Percentiles rank a stretch among this genome's conserved stretches.
phyloP scores from a whole-genome alignment of 2,797 vertebrate genomes.

The Pangasius djambal region DNA sequence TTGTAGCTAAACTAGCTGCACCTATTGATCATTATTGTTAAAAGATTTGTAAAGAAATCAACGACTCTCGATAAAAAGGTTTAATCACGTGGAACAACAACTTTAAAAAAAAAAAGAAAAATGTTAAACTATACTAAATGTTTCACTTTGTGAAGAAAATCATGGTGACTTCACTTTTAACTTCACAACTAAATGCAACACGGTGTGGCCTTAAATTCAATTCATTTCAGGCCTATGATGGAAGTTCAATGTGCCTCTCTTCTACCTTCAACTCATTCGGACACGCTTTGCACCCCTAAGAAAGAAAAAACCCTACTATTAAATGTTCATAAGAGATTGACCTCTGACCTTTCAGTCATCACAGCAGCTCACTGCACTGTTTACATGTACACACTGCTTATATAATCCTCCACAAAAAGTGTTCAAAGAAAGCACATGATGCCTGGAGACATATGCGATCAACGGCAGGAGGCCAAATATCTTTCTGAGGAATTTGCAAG shows the following conservation, averaged over 20 bases:
- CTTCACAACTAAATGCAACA: neutral
- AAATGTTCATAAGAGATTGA: neutral
- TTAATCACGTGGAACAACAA: neutral
- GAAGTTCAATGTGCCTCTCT: neutral
- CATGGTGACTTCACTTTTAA: neutral
- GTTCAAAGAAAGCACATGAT: slow-evolving; percentile 58
- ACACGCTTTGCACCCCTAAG: neutral
- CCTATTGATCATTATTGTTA: neutral
- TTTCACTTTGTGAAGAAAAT: neutral
- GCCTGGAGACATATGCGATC: slow-evolving; percentile 59
- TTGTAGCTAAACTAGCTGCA: slow-evolving; percentile 7
- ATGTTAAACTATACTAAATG: neutral
- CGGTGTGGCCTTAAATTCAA: neutral
- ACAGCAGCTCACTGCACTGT: slow-evolving; percentile 46
- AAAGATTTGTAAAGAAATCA: neutral
- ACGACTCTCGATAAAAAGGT: neutral
- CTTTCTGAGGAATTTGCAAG: slow-evolving; percentile 44
- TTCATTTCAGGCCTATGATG: neutral
- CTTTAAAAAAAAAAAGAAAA: neutral
- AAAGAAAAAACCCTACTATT: neutral
- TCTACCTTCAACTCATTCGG: neutral
- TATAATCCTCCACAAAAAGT: slow-evolving; percentile 56
- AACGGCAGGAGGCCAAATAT: slow-evolving; percentile 61
- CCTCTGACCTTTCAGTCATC: slow-evolving; percentile 25
- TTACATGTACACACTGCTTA: slow-evolving; percentile 60